Percentiles rank a stretch among this genome's conserved stretches.
Evolutionary conservation across 2,113 vertebrate genomes (phyloP).

Genomic region (Nannobrachium achirus): DNA sequence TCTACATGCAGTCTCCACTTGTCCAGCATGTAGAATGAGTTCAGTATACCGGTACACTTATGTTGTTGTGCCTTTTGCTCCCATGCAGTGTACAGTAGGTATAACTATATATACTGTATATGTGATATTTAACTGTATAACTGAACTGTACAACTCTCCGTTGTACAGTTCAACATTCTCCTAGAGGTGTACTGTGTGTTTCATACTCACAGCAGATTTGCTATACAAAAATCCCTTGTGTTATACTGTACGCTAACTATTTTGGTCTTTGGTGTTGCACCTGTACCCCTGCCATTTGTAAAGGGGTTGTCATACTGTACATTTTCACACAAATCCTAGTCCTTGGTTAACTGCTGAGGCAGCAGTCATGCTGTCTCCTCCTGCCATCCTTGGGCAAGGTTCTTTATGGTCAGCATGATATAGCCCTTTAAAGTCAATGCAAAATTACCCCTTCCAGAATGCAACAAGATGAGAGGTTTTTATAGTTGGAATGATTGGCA

Average conservation of each 20-base stretch:
- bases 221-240: too few relatives aligned
- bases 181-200: too few relatives aligned
- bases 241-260: slow-evolving; percentile 5
- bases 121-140: not conserved
- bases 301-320: slow-evolving; percentile 42
- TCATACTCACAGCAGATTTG: too few relatives aligned
- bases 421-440: slow-evolving; percentile 30
- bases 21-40: not conserved
- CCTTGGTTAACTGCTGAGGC: slow-evolving; percentile 46
- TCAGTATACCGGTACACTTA: not conserved
- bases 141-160: too few relatives aligned
- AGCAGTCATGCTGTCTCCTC: slow-evolving; percentile 56
- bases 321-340: slow-evolving; percentile 29
- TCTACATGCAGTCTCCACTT: too few relatives aligned
- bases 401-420: slow-evolving; percentile 56
- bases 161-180: too few relatives aligned
- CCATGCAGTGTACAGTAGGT: slow-evolving; percentile 6
- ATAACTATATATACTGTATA: not conserved
- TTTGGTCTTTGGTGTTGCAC: not conserved
- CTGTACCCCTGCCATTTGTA: slow-evolving; percentile 25
- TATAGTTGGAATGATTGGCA: too few relatives aligned
- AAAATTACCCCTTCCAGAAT: slow-evolving; percentile 6
- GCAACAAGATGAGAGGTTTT: not conserved
- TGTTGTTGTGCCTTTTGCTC: not conserved
- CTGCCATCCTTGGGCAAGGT: slow-evolving; percentile 57